Percentiles rank a stretch among this genome's conserved stretches.
phyloP scores from a whole-genome alignment of 2,888 invertebrate species.

The Tupiocoris notatus region DNA sequence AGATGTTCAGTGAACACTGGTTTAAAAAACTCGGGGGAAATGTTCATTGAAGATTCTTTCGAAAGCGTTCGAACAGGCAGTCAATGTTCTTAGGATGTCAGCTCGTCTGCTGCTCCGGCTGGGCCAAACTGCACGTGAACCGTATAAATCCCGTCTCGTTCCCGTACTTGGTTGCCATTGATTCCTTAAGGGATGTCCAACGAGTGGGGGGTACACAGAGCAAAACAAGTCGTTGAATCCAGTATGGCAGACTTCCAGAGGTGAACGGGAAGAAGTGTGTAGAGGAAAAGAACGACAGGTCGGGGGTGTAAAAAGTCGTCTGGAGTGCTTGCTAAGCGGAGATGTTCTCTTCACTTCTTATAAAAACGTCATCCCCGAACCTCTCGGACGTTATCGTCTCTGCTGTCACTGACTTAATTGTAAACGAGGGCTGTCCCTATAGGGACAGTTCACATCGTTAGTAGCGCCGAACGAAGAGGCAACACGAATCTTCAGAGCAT shows the following conservation, averaged over 20 bases:
- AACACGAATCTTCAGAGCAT: no score
- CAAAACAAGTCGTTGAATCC: no score
- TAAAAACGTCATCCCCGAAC: no score
- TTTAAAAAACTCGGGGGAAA: not conserved
- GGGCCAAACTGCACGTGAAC: not conserved
- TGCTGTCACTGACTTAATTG: no score
- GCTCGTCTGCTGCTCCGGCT: not conserved
- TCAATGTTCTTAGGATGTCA: not conserved
- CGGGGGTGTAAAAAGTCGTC: constrained; percentile 1
- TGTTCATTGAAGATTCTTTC: constrained; percentile 9
- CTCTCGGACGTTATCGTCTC: no score
- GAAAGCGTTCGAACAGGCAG: not conserved
- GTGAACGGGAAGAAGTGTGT: not conserved
- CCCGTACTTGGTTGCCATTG: not conserved
- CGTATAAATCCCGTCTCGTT: no score
- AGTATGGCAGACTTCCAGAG: no score
- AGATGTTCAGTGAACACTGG: not conserved
- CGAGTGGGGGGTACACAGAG: no score
- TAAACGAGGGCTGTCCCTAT: no score
- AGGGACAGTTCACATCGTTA: no score
- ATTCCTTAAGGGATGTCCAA: not conserved
- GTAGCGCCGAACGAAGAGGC: no score
- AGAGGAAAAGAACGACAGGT: not conserved
- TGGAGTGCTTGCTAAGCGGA: not conserved
- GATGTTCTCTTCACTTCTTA: no score